Conservation (phyloP, 2,797 vertebrate species). For the Danio choprae region DNA sequence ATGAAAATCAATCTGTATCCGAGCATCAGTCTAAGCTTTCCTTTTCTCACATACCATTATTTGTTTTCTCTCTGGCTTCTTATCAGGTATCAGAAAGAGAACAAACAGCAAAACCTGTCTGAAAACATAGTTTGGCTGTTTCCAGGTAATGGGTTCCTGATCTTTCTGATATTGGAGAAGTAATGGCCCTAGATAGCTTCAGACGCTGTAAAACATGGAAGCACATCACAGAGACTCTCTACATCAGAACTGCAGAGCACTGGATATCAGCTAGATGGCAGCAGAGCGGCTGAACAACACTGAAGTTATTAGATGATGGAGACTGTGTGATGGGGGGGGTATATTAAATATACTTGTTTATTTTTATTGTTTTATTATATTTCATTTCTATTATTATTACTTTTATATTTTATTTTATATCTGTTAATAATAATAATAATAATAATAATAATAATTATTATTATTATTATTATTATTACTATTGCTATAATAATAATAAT, state of each 20-base stretch:
- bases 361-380: too few relatives aligned
- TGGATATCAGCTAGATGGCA: conserved; percentile 11
- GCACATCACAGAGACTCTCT: background rate
- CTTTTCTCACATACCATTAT: background rate
- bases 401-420: too few relatives aligned
- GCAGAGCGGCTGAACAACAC: conserved; percentile 38
- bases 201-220: background rate
- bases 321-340: background rate
- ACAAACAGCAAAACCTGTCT: background rate
- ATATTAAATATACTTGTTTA: too few relatives aligned
- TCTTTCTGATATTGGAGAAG: background rate
- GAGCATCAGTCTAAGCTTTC: background rate
- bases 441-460: too few relatives aligned
- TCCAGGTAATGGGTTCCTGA: conserved; percentile 19
- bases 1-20: background rate
- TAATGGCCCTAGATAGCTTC: background rate
- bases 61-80: background rate
- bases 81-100: background rate
- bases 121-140: background rate
- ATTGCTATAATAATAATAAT: too few relatives aligned
- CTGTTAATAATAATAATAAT: too few relatives aligned
- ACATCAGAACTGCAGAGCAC: background rate
- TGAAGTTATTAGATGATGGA: background rate
- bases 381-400: too few relatives aligned
- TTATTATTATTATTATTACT: too few relatives aligned